Evolutionary conservation across 2,888 invertebrate species (phyloP), one percentile per base, ranked within the genome.

Genomic region (Clusia tigrina): DNA sequence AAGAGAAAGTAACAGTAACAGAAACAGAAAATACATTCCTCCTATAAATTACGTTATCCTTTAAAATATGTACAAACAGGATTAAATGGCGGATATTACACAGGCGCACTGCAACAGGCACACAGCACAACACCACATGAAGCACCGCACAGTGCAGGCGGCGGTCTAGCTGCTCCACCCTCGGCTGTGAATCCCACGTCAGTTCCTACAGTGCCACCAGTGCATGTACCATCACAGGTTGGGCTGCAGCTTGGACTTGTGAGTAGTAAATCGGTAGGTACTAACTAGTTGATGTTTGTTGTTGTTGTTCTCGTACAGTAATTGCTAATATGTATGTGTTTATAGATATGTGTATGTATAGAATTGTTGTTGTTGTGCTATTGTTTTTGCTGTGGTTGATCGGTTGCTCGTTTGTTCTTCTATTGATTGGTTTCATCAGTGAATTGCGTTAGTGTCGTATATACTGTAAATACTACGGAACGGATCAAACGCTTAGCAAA

Each of bases 91-190:
- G 89, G 89, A 82, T 89, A 89, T 85, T 89, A 89, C 81, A 86
- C 88, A 80, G 89, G 89, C 84, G 88, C 89, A 80, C 86, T 91
- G 83, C 94, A 94, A 87, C 93, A 93, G 85, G 94, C 93, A 79
- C 94, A 94, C 87, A 92, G 92, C 85, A 93, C 94, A 84, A 93
- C 94, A 85, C 89, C 90, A 74, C 90, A 90, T 85, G 92, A 87
- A 87, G 91, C 89, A 79, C 88, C 80, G 75, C 71, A 87, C 79
- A 87, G 83, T 81, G 86, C 80, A 26, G 54, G 9, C 17, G 54
- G 58, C 58, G 25, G 57, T 61, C 65, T 62, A 74, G 67, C 76
- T 73, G 63, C 68, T 48, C 63, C 76, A 70, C 78, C 78, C 63
- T 71, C 78, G 66, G 67, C 76, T 65, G 74, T 78, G 62, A 86